A percentile compares a stretch with the other conserved stretches of the same genome.
phyloP scores from a whole-genome alignment of 2,888 invertebrate genomes.

The Dynastes grantii region DNA sequence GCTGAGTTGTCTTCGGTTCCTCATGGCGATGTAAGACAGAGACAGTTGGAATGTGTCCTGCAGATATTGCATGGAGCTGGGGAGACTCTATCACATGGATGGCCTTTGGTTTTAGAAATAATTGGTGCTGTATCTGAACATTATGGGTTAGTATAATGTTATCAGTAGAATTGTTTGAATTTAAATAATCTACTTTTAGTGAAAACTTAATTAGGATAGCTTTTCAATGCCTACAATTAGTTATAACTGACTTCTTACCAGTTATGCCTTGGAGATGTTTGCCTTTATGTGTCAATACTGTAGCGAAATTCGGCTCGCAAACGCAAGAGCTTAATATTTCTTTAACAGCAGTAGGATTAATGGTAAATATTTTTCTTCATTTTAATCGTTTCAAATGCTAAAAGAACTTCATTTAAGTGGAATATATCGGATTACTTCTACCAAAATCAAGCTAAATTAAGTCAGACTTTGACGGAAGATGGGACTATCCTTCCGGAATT shows the following conservation, averaged over 20 bases:
- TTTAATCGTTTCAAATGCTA: not conserved
- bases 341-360: slow-evolving; percentile 94
- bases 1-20: slow-evolving; percentile 92
- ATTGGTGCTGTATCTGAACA: slow-evolving; percentile 96
- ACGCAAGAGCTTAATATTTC: slow-evolving; percentile 97
- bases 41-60: slow-evolving; percentile 95
- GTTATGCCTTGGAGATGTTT: slow-evolving; percentile 94
- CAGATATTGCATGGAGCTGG: slow-evolving; percentile 94
- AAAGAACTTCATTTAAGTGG: slow-evolving; percentile 80
- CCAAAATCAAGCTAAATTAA: slow-evolving; percentile 92
- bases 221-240: slow-evolving; percentile 96
- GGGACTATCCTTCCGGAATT: slow-evolving; percentile 86
- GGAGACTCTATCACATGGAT: slow-evolving; percentile 93
- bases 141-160: slow-evolving; percentile 79
- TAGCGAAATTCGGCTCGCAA: slow-evolving; percentile 96
- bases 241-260: slow-evolving; percentile 94
- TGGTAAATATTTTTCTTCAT: slow-evolving; percentile 75
- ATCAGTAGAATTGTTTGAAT: not conserved
- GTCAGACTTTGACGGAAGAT: slow-evolving; percentile 82
- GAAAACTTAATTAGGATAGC: slow-evolving; percentile 94
- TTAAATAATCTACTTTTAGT: slow-evolving; percentile 69
- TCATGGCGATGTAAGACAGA: slow-evolving; percentile 94
- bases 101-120: slow-evolving; percentile 95
- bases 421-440: slow-evolving; percentile 98
- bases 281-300: slow-evolving; percentile 91